Evolutionary conservation across 2,113 vertebrate genomes (phyloP), one percentile per base, ranked within the genome.

Genomic region (Phaetusa simplex): DNA sequence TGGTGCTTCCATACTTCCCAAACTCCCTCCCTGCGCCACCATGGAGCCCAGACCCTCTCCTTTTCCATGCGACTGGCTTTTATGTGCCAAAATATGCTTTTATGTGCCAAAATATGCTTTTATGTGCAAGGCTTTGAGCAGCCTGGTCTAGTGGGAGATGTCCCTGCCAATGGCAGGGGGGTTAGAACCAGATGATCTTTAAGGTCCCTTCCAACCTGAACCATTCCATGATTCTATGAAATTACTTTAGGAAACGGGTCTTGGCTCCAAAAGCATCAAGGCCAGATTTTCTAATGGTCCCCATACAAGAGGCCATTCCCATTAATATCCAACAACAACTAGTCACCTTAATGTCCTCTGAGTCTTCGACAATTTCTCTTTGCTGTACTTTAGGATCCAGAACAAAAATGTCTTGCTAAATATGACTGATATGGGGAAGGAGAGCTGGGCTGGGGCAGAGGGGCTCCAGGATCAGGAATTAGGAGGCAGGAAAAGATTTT

Each of bases 261-360:
- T 40, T 50, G 66, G 79, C 53, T 88, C 80, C 80, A 42, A 55
- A 69, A 45, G 43, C 21, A 17, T 8, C 42, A 50, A 34, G 12
- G 14, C 2, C 29, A 34, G 36, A 30, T 30, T 49, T 93, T 43
- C 59, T 66, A 34, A 2, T 0, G 55, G 34, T 21, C 11, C 36
- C 43, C 40, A 4, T 2, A 10, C 18, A 14, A 24, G 55, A 49
- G 32, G 14, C 50, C 20, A 5, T 65, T 69, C 16, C 79, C 43
- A 2, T 4, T 14, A 16, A 43, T 23, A 47, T 3, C 22, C 9
- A 5, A 3, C 0, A 6, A 7, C 27, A 49, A 2, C 0, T 1
- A 18, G n/a, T 21, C 13, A 3, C 56, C 18, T 18, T 4, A 2
- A 23, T 0, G 9, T 16, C 61, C 67, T 58, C 80, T 5, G 30